These are phyloP conservation scores for Panurus biarmicus DNA, from an alignment of 2,113 vertebrate genomes.

Conservation along the genomic window DNA sequence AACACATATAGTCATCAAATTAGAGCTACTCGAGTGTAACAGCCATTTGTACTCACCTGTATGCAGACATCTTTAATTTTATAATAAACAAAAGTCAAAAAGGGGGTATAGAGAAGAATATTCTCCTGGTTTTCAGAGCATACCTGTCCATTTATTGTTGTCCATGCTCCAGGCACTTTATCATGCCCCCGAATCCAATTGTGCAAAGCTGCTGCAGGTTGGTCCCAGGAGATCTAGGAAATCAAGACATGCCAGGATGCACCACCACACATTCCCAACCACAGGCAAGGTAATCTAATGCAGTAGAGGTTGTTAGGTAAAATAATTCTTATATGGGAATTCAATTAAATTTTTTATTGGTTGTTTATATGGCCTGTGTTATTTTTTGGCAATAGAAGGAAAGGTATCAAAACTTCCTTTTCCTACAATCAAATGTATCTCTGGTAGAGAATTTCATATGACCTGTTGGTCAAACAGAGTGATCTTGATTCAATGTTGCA, in stretches of 20 bases:
- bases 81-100: background rate
- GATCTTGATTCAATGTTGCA: background rate
- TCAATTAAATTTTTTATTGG: background rate
- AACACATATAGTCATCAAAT: background rate
- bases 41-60: background rate
- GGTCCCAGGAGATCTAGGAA: conserved; percentile 81
- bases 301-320: background rate
- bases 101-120: background rate
- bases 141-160: conserved; percentile 84
- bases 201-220: conserved; percentile 84
- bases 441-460: background rate
- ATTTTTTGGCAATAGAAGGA: background rate
- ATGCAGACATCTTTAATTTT: background rate
- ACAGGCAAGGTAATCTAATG: background rate
- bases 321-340: background rate
- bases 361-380: background rate
- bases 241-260: background rate
- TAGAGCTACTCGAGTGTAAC: background rate
- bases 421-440: background rate
- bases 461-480: background rate
- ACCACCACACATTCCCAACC: background rate
- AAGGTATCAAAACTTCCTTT: background rate
- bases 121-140: background rate
- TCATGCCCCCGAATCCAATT: conserved; percentile 98
- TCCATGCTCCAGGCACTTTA: conserved; percentile 95